phyloP scores from a whole-genome alignment of 2,113 vertebrate species.

The Trichomycterus rosablanca region DNA sequence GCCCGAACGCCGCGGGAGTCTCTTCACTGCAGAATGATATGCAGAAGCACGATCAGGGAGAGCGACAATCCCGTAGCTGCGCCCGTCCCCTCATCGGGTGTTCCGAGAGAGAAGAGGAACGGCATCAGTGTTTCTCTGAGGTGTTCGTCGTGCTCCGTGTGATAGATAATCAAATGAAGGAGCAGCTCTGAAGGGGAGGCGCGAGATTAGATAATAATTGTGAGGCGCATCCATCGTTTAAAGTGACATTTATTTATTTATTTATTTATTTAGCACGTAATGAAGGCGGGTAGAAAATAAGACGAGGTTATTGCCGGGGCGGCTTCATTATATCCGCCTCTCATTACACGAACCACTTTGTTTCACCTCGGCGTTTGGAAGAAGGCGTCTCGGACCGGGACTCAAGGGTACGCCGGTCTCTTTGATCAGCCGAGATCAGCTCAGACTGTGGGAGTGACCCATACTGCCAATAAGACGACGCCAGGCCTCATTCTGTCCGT shows the following conservation, averaged over 20 bases:
- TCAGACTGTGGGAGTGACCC: too few species aligned
- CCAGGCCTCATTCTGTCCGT: too few species aligned
- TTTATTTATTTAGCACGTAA: background rate
- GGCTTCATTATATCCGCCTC: background rate
- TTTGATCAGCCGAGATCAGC: too few species aligned
- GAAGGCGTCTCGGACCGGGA: too few species aligned
- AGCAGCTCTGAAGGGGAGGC: background rate
- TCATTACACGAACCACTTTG: too few species aligned
- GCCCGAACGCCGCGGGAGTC: background rate
- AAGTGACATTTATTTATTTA: background rate
- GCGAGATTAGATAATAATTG: slow-evolving; percentile 11
- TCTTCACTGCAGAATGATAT: slow-evolving; percentile 3
- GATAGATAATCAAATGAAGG: background rate
- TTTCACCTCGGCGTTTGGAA: too few species aligned
- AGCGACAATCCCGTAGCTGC: background rate
- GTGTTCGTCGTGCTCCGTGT: background rate
- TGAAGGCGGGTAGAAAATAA: background rate
- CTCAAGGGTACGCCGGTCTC: too few species aligned
- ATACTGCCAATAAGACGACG: too few species aligned
- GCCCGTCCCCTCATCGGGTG: background rate
- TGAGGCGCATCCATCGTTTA: background rate
- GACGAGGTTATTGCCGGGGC: background rate
- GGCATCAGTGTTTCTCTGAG: background rate
- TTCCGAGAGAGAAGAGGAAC: background rate
- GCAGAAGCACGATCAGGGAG: slow-evolving; percentile 12